phyloP scores from a whole-genome alignment of 2,113 vertebrate species.

The Microcebus murinus region DNA sequence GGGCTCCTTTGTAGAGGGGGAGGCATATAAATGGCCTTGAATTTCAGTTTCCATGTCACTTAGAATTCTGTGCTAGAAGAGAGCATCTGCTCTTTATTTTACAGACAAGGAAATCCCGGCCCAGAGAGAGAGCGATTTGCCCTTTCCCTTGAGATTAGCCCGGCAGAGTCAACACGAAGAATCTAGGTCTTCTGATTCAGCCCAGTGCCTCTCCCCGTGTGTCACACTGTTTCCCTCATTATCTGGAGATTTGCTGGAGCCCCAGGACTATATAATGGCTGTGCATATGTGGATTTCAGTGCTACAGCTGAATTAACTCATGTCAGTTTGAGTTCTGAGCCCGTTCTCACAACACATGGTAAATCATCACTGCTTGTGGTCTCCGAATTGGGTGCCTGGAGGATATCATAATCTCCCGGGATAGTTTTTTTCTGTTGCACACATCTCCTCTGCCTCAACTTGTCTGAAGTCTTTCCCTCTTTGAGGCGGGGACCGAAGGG shows the following conservation, averaged over 20 bases:
- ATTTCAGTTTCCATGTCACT: slow-evolving; percentile 16
- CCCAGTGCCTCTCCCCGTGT: slow-evolving; percentile 38
- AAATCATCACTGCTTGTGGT: background rate
- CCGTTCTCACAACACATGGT: background rate
- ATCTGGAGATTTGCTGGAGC: slow-evolving; percentile 57
- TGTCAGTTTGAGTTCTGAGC: background rate
- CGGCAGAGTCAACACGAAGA: background rate
- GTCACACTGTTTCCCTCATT: slow-evolving; percentile 26
- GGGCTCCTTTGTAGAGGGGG: background rate
- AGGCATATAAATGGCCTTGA: background rate
- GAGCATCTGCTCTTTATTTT: slow-evolving; percentile 64
- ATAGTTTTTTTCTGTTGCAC: background rate
- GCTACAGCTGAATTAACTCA: slow-evolving; percentile 42
- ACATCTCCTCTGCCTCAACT: background rate
- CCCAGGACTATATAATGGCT: background rate
- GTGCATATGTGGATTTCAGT: background rate
- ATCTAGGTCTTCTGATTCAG: slow-evolving; percentile 60
- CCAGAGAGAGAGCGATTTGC: slow-evolving; percentile 51
- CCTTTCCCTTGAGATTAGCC: slow-evolving; percentile 49
- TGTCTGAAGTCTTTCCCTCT: background rate
- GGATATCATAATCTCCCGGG: background rate
- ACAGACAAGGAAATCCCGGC: slow-evolving; percentile 62
- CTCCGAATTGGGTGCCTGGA: slow-evolving; percentile 6
- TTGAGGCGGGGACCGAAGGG: background rate
- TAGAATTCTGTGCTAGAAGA: slow-evolving; percentile 7